Conservation (phyloP, 1,140 invertebrate genomes). For the Penaeus japonicus region DNA sequence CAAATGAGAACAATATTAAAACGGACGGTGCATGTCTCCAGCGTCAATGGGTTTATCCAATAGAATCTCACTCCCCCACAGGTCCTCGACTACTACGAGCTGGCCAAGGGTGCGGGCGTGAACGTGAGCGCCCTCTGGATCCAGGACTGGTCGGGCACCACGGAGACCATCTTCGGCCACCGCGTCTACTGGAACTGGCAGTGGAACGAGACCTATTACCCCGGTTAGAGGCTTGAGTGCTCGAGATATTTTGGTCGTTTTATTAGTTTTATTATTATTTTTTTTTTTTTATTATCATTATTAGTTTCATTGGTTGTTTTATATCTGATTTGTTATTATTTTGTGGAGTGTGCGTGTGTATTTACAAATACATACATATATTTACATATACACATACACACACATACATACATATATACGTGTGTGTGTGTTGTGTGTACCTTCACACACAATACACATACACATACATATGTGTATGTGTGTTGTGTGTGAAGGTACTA, state of each 20-base stretch:
- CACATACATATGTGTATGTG: too few species aligned
- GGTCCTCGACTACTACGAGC: constrained; percentile 61
- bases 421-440: too few species aligned
- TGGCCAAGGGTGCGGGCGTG: constrained; percentile 61
- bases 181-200: constrained; percentile 67
- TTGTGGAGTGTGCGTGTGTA: not conserved
- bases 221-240: constrained; percentile 54
- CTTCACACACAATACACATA: too few species aligned
- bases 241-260: not conserved
- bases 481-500: too few species aligned
- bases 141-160: constrained; percentile 66
- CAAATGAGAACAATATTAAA: too few species aligned
- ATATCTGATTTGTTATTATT: not conserved
- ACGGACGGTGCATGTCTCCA: too few species aligned
- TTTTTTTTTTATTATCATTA: not conserved
- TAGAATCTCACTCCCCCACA: constrained; percentile 59
- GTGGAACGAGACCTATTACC: constrained; percentile 63
- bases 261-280: not conserved
- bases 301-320: not conserved
- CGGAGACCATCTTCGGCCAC: constrained; percentile 64
- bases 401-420: too few species aligned
- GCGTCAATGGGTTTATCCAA: too few species aligned
- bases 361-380: not conserved
- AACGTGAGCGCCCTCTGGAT: constrained; percentile 65
- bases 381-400: not conserved